Conservation (phyloP, 2,888 invertebrate species). For the Temnothorax ravouxi region DNA sequence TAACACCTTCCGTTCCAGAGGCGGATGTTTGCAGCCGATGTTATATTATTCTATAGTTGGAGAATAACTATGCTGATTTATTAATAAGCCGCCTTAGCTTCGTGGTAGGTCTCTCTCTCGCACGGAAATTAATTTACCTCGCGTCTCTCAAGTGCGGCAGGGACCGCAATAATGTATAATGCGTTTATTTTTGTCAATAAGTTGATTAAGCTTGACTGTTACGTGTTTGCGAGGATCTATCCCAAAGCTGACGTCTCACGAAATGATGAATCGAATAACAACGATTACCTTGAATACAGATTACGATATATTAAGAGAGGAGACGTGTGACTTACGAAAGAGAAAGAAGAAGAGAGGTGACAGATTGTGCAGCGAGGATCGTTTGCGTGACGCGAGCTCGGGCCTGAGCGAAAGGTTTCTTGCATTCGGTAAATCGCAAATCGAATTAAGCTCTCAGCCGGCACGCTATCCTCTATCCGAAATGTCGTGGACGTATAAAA, state of each 20-base stretch:
- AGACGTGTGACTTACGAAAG: not conserved
- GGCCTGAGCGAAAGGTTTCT: constrained; percentile 85
- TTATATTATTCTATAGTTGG: constrained; percentile 26
- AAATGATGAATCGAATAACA: constrained; percentile 24
- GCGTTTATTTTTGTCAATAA: constrained; percentile 8
- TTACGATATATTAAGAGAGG: constrained; percentile 59
- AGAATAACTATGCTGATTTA: constrained; percentile 30
- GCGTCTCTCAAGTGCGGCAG: constrained; percentile 3
- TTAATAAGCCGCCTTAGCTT: constrained; percentile 30
- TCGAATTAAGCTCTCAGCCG: constrained; percentile 85
- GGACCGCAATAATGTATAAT: not conserved
- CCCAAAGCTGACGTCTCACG: not conserved
- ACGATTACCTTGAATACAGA: constrained; percentile 59
- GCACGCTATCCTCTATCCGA: constrained; percentile 82
- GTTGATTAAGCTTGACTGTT: constrained; percentile 8
- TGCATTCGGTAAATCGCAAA: constrained; percentile 83
- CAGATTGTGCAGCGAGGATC: constrained; percentile 52
- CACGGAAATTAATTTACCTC: constrained; percentile 40
- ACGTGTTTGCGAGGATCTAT: not conserved
- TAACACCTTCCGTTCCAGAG: constrained; percentile 32
- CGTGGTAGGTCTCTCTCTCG: not conserved
- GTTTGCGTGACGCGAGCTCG: constrained; percentile 83
- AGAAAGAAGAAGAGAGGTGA: constrained; percentile 10
- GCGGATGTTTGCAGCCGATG: constrained; percentile 24
- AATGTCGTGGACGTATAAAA: constrained; percentile 80